Conservation (phyloP, 1,140 invertebrate genomes). For the Anastatus disparis region DNA sequence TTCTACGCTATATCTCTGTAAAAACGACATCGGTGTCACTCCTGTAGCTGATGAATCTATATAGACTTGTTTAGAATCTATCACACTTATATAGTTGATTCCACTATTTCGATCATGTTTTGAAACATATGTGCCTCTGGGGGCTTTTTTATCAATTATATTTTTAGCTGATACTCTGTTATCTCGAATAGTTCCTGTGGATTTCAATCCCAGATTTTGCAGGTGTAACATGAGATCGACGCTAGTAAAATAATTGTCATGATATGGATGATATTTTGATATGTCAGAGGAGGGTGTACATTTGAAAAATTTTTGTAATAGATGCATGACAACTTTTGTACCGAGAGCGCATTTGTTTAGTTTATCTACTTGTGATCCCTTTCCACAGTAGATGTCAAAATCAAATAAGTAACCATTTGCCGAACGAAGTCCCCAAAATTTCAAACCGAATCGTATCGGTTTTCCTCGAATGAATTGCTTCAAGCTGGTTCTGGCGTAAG, state of each 20-base stretch:
- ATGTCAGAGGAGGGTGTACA: not conserved
- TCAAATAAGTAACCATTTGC: conserved; percentile 6
- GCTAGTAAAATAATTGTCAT: conserved; percentile 29
- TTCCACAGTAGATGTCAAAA: conserved; percentile 23
- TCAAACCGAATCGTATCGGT: conserved; percentile 9
- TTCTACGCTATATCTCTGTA: not conserved
- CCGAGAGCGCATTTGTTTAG: conserved; percentile 12
- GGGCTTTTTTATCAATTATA: not conserved
- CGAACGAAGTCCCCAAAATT: conserved; percentile 33
- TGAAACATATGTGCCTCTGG: not conserved
- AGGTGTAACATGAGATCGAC: conserved; percentile 22
- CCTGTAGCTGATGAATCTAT: no score
- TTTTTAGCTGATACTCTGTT: not conserved
- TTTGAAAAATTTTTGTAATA: not conserved
- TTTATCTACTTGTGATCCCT: not conserved
- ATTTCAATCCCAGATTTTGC: not conserved
- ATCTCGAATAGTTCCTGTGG: not conserved
- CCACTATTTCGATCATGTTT: not conserved
- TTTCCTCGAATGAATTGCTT: conserved; percentile 29
- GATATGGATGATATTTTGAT: conserved; percentile 22
- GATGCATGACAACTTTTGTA: no score
- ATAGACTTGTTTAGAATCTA: no score
- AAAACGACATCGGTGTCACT: not conserved
- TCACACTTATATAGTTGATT: not conserved
- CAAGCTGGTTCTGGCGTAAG: conserved; percentile 34